Percentiles rank a stretch among this genome's conserved stretches.
Conservation (phyloP, 92 coral and sea anemone genomes). For the Zoanthus sansibaricus region DNA sequence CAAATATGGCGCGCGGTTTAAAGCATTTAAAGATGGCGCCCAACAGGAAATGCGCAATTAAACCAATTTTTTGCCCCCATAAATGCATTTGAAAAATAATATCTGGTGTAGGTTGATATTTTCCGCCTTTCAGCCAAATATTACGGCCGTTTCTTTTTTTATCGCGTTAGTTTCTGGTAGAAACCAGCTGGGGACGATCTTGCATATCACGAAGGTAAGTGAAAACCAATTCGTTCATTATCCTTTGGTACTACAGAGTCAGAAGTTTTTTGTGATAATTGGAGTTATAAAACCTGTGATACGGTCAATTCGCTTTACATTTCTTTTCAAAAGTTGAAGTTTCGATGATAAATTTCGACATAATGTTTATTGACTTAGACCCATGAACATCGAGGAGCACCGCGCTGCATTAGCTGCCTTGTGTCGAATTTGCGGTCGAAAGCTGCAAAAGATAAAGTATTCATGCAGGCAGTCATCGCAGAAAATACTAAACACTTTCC, state of each 20-base stretch:
- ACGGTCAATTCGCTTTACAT: conserved; percentile 3
- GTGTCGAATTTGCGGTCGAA: conserved; percentile 29
- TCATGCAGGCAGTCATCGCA: conserved; percentile 21
- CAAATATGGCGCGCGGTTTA: conserved; percentile 20
- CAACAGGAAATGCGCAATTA: conserved; percentile 7
- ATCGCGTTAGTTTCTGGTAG: background rate
- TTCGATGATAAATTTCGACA: conserved; percentile 37
- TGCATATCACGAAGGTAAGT: conserved; percentile 22
- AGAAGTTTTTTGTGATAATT: conserved; percentile 22
- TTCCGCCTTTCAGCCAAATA: conserved; percentile 5
- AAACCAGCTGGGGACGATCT: conserved; percentile 20
- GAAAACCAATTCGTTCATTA: conserved; percentile 2
- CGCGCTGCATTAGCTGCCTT: conserved; percentile 21
- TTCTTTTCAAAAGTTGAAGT: conserved; percentile 21
- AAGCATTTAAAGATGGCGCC: conserved; percentile 30
- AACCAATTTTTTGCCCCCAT: background rate
- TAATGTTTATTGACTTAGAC: conserved; percentile 11
- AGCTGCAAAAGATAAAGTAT: conserved; percentile 8
- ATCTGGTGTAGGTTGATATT: background rate
- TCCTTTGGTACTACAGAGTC: background rate
- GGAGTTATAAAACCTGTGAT: background rate
- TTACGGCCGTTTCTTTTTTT: background rate
- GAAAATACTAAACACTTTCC: background rate
- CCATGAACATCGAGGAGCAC: conserved; percentile 36
- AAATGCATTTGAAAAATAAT: background rate